Conservation (phyloP, 2,888 invertebrate genomes). For the Eupelmus urozonus region DNA sequence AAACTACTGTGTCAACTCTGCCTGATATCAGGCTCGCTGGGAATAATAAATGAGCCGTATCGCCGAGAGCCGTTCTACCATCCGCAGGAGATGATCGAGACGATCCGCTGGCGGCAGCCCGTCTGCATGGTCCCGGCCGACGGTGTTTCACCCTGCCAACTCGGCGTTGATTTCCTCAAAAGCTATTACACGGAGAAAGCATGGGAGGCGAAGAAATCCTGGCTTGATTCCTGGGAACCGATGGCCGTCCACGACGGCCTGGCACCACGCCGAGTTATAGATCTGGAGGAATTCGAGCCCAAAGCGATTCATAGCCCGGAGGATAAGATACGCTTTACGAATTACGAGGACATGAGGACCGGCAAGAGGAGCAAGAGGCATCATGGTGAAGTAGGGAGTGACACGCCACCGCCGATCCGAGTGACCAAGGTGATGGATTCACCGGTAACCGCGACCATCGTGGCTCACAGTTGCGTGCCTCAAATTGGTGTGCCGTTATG, state of each 20-base stretch:
- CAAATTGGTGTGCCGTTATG: constrained; percentile 71
- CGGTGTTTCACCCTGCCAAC: constrained; percentile 2
- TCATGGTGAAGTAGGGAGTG: not conserved
- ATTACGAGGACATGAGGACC: not conserved
- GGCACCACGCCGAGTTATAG: not conserved
- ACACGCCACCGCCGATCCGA: constrained; percentile 55
- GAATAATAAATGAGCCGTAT: too few relatives aligned
- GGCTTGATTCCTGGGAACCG: too few relatives aligned
- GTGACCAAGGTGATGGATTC: constrained; percentile 68
- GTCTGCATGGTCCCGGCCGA: not conserved
- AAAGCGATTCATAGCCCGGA: not conserved
- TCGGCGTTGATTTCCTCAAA: not conserved
- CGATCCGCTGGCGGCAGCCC: constrained; percentile 41
- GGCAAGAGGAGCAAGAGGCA: not conserved
- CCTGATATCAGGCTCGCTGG: not conserved
- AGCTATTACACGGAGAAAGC: not conserved
- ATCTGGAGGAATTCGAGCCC: not conserved
- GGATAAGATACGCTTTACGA: not conserved
- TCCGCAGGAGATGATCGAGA: constrained; percentile 14
- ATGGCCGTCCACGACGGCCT: not conserved
- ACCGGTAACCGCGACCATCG: constrained; percentile 70
- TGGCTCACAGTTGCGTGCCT: constrained; percentile 72
- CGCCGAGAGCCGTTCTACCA: too few relatives aligned
- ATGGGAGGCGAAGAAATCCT: too few relatives aligned
- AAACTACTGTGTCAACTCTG: not conserved